Conservation (phyloP, 1,140 invertebrate species). For the Solenopsis invicta region DNA sequence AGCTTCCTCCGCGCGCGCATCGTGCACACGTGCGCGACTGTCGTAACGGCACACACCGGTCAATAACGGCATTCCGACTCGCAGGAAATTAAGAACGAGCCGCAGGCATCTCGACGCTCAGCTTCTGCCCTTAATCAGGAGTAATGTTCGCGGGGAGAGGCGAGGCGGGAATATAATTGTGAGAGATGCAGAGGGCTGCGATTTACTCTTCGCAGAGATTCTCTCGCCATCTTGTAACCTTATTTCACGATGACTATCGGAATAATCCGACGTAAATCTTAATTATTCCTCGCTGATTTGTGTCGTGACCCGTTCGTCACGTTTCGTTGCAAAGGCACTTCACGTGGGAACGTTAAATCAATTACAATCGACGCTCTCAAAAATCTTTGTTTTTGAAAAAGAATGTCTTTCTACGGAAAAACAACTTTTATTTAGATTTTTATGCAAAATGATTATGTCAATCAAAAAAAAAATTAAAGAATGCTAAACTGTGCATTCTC, state of each 20-base stretch:
- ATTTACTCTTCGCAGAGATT: constrained; percentile 5
- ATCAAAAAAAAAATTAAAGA: background rate
- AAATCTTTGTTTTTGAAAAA: background rate
- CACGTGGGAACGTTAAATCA: background rate
- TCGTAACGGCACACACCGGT: constrained; percentile 32
- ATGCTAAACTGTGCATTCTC: background rate
- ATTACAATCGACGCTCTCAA: background rate
- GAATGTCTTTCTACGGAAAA: background rate
- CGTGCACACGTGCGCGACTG: background rate
- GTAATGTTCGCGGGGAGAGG: constrained; percentile 13
- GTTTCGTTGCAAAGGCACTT: background rate
- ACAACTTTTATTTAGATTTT: background rate
- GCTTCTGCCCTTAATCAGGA: constrained; percentile 33
- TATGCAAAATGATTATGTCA: background rate
- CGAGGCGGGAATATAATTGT: background rate
- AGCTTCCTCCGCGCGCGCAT: background rate
- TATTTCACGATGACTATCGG: constrained; percentile 19
- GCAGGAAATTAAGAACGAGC: constrained; percentile 44
- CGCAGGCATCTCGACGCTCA: background rate
- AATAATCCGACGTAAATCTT: constrained; percentile 27
- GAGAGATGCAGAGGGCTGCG: background rate
- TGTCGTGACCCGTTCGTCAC: background rate
- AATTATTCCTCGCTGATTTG: background rate
- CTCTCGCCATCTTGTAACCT: background rate
- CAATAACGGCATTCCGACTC: constrained; percentile 35